Percentiles rank a stretch among this genome's conserved stretches.
These are phyloP conservation scores for Anthonomus grandis DNA, from an alignment of 1,140 invertebrate genomes.

Conservation along the genomic window DNA sequence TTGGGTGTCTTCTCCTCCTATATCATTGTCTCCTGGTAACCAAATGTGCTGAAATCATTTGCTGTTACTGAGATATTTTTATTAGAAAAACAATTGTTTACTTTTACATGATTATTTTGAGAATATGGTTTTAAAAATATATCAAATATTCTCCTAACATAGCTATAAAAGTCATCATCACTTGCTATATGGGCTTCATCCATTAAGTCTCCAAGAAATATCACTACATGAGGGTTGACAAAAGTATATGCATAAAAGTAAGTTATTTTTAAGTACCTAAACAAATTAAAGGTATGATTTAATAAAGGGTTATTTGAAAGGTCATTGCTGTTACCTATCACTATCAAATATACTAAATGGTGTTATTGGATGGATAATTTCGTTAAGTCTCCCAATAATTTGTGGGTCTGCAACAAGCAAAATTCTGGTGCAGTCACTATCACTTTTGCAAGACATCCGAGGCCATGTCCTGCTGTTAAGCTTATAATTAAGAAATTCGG, in stretches of 20 bases:
- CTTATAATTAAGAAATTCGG: slow-evolving; percentile 30
- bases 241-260: slow-evolving; percentile 69
- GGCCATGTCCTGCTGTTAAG: slow-evolving; percentile 50
- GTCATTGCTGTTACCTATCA: slow-evolving; percentile 58
- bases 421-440: slow-evolving; percentile 62
- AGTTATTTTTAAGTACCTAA: slow-evolving; percentile 74
- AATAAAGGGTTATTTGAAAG: not conserved
- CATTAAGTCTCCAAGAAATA: slow-evolving; percentile 89
- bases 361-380: slow-evolving; percentile 55
- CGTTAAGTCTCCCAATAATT: slow-evolving; percentile 74
- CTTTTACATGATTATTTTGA: slow-evolving; percentile 23
- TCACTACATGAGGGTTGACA: slow-evolving; percentile 78
- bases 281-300: slow-evolving; percentile 18
- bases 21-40: slow-evolving; percentile 92
- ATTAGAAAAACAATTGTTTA: too few species aligned
- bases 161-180: slow-evolving; percentile 63
- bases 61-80: not conserved
- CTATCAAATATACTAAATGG: slow-evolving; percentile 71
- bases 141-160: slow-evolving; percentile 65
- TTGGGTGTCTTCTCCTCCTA: slow-evolving; percentile 82
- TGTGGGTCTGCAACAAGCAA: slow-evolving; percentile 91
- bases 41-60: slow-evolving; percentile 68
- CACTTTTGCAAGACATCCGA: slow-evolving; percentile 51
- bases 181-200: slow-evolving; percentile 84
- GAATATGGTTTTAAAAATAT: slow-evolving; percentile 64